These are phyloP conservation scores for Oryzias curvinotus DNA, from an alignment of 2,113 vertebrate species.

Conservation along the genomic window DNA sequence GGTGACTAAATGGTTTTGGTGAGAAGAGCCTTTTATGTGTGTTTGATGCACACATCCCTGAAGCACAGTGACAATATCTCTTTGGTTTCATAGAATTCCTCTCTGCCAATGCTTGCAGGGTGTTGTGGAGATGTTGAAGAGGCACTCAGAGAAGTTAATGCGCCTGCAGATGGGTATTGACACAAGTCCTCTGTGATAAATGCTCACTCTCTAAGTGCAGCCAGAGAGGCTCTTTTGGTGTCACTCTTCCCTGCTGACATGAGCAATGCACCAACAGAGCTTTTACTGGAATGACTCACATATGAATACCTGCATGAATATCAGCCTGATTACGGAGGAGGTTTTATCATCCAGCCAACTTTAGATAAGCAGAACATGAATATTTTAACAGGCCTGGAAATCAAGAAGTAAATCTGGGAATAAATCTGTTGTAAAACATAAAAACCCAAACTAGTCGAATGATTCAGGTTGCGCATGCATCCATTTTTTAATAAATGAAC, in stretches of 20 bases:
- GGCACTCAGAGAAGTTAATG: slow-evolving; percentile 33
- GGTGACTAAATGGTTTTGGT: neutral
- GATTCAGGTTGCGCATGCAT: too few relatives aligned
- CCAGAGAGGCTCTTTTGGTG: slow-evolving; percentile 40
- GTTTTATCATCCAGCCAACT: neutral
- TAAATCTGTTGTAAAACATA: too few relatives aligned
- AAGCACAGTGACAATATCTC: neutral
- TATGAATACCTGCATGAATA: slow-evolving; percentile 31
- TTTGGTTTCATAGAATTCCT: slow-evolving; percentile 8
- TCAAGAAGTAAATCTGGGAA: too few relatives aligned
- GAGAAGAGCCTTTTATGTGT: slow-evolving; percentile 16
- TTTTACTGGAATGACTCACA: slow-evolving; percentile 47
- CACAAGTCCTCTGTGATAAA: slow-evolving; percentile 16
- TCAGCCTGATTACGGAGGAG: slow-evolving; percentile 15
- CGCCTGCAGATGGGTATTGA: slow-evolving; percentile 15
- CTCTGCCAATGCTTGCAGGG: slow-evolving; percentile 4
- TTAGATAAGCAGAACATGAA: slow-evolving; percentile 3
- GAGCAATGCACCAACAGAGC: slow-evolving; percentile 39
- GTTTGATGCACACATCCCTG: neutral
- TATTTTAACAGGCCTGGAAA: neutral
- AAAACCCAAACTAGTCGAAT: too few relatives aligned
- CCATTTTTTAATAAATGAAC: too few relatives aligned
- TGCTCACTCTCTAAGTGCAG: slow-evolving; percentile 34
- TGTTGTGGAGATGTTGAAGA: slow-evolving; percentile 37
- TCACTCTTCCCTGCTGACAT: slow-evolving; percentile 28